Evolutionary conservation across 2,888 invertebrate species (phyloP).

Genomic region (Oscheius myriophilus): DNA sequence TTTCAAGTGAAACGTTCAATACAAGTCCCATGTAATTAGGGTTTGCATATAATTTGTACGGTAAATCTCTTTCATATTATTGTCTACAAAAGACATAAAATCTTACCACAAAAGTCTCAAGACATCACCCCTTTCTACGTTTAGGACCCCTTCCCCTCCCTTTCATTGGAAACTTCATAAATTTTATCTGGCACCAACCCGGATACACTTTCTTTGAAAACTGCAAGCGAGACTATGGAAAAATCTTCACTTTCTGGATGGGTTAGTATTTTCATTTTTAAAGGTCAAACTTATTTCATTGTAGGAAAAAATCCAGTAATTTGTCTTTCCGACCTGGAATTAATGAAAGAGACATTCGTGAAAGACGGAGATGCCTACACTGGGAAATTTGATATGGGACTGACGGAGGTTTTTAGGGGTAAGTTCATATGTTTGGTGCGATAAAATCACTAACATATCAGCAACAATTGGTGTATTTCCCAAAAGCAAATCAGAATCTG

Average conservation of each 20-base stretch:
- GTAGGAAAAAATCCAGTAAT: slow-evolving; percentile 35
- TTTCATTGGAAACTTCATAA: slow-evolving; percentile 40
- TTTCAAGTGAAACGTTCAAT: no score
- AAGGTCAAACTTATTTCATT: no score
- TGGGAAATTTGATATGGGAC: slow-evolving; percentile 36
- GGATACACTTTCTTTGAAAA: slow-evolving; percentile 31
- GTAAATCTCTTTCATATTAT: no score
- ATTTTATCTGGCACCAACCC: slow-evolving; percentile 35
- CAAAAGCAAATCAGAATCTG: no score
- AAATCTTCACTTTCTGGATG: slow-evolving; percentile 47
- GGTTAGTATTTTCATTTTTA: no score
- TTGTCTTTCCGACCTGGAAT: slow-evolving; percentile 36
- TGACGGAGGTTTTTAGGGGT: slow-evolving; percentile 35
- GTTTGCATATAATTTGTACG: no score
- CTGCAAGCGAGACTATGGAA: slow-evolving; percentile 35
- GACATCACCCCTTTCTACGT: no score
- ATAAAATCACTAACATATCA: neutral
- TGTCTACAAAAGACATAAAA: no score
- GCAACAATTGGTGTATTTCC: neutral
- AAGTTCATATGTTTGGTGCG: no score
- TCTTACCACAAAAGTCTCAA: no score
- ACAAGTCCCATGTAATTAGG: no score
- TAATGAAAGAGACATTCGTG: slow-evolving; percentile 47
- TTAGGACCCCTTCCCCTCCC: slow-evolving; percentile 43
- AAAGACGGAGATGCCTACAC: slow-evolving; percentile 40